Percentiles rank a stretch among this genome's conserved stretches.
phyloP scores from a whole-genome alignment of 2,113 vertebrate genomes.

The Sterrhoptilus dennistouni region DNA sequence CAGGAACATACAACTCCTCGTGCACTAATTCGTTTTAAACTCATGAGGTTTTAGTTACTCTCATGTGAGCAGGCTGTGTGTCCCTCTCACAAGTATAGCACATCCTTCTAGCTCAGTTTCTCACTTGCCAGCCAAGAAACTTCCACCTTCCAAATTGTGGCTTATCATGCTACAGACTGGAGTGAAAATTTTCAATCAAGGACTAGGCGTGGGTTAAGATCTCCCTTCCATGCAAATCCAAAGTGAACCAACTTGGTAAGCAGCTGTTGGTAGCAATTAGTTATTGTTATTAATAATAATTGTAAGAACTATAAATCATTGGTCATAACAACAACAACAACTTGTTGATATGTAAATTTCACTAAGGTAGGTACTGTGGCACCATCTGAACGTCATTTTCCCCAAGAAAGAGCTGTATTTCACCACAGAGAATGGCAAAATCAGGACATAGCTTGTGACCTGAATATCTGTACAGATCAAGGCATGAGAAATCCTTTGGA shows the following conservation, averaged over 20 bases:
- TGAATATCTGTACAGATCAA: neutral
- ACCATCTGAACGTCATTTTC: neutral
- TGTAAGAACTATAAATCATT: neutral
- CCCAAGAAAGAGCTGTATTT: neutral
- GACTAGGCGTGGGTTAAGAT: neutral
- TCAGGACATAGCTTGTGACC: neutral
- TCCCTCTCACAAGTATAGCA: neutral
- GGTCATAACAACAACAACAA: neutral
- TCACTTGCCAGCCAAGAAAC: neutral
- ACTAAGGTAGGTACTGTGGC: neutral
- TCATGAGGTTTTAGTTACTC: neutral
- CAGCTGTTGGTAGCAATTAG: neutral
- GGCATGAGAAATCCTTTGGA: neutral
- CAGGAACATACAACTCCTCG: neutral
- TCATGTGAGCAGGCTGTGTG: neutral
- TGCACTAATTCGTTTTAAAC: neutral
- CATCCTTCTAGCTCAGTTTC: neutral
- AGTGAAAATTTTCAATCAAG: neutral
- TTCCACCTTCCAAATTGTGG: neutral
- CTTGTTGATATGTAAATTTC: neutral
- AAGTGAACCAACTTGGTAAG: neutral
- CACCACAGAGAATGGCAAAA: neutral
- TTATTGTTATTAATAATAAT: neutral
- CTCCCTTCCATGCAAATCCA: neutral
- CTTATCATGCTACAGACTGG: neutral